These are phyloP conservation scores for Steatocranus sp. DNA, from an alignment of 2,797 vertebrate species.

Conservation along the genomic window DNA sequence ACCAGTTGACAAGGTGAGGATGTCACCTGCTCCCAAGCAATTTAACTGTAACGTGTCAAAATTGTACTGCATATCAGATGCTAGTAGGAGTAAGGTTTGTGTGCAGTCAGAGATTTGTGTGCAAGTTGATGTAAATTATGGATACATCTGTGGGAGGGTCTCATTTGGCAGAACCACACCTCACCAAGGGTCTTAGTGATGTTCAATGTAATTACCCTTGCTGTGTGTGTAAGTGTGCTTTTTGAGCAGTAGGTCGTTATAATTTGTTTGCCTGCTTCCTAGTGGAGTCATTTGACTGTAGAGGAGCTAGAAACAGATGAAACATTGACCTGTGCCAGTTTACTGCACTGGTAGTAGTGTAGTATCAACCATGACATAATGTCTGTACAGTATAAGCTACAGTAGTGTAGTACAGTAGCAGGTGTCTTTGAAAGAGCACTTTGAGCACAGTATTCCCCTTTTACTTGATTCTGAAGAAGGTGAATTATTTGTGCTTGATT, in stretches of 20 bases:
- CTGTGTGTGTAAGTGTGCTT: neutral
- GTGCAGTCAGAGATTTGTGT: neutral
- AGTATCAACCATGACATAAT: neutral
- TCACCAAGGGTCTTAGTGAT: neutral
- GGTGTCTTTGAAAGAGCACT: neutral
- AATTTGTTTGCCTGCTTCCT: neutral
- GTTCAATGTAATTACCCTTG: neutral
- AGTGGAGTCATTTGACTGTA: neutral
- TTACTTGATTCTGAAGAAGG: neutral
- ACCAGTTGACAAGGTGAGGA: neutral
- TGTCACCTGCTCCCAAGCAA: neutral
- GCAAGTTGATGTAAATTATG: slow-evolving; percentile 7
- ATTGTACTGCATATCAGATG: neutral
- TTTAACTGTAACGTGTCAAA: neutral
- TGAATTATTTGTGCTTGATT: neutral
- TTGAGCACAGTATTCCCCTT: neutral
- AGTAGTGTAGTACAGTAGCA: neutral
- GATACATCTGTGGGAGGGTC: slow-evolving; percentile 8
- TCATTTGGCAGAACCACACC: neutral
- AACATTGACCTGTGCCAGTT: neutral
- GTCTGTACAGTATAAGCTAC: neutral
- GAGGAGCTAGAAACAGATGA: neutral
- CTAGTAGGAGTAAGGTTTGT: neutral
- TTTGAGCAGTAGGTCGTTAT: neutral
- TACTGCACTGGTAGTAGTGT: neutral